Evolutionary conservation across 1,140 invertebrate genomes (phyloP).

Genomic region (Cotesia chilonis): DNA sequence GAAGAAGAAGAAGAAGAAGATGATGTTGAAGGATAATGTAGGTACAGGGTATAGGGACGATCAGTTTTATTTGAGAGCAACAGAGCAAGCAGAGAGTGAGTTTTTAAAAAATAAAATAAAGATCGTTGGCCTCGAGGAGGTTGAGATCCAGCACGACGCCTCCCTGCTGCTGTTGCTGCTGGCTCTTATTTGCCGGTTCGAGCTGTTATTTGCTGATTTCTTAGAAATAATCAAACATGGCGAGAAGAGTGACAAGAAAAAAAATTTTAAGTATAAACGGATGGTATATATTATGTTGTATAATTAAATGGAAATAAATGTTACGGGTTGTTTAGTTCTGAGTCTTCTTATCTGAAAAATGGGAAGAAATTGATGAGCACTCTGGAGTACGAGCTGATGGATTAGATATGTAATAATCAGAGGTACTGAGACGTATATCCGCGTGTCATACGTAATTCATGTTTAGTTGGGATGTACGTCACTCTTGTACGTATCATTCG

Average conservation of each 20-base stretch:
- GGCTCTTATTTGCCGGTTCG: not conserved
- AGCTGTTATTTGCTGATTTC: conserved; percentile 48
- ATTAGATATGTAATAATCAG: too few relatives aligned
- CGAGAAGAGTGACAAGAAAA: conserved; percentile 48
- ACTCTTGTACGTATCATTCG: too few relatives aligned
- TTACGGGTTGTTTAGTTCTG: too few relatives aligned
- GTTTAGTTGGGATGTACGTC: too few relatives aligned
- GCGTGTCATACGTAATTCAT: too few relatives aligned
- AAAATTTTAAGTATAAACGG: not conserved
- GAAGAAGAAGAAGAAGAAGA: conserved; percentile 33
- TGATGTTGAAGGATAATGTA: conserved; percentile 11
- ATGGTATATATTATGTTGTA: not conserved
- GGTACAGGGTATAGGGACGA: conserved; percentile 28
- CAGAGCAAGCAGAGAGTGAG: conserved; percentile 41
- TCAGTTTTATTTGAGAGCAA: conserved; percentile 9
- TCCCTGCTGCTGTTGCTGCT: conserved; percentile 41
- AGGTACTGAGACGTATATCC: too few relatives aligned
- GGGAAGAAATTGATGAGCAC: too few relatives aligned
- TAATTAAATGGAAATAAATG: too few relatives aligned
- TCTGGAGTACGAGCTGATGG: too few relatives aligned
- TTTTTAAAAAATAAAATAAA: conserved; percentile 43
- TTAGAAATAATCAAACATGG: conserved; percentile 57
- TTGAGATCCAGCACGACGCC: conserved; percentile 36
- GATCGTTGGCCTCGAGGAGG: conserved; percentile 45
- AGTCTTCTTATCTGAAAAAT: too few relatives aligned